Percentiles rank a stretch among this genome's conserved stretches.
Conservation (phyloP, 2,797 vertebrate genomes). For the Urophycis tenuis region DNA sequence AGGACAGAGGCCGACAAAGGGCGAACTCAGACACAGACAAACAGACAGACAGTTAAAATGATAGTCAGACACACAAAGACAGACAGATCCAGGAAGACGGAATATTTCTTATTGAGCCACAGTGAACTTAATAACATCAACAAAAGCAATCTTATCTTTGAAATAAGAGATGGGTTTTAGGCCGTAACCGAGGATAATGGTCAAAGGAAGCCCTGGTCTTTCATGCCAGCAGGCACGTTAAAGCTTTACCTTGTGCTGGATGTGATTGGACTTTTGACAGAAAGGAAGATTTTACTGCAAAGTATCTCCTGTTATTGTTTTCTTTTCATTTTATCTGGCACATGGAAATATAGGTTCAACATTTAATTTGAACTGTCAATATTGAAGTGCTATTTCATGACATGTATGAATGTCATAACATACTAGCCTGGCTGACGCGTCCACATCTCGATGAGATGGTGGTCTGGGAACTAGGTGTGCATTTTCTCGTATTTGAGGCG, state of each 20-base stretch:
- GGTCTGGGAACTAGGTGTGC: too few relatives aligned
- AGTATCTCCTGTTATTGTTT: not conserved
- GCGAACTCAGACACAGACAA: not conserved
- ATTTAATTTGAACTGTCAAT: too few relatives aligned
- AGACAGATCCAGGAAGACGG: not conserved
- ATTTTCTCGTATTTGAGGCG: too few relatives aligned
- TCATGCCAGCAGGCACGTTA: not conserved
- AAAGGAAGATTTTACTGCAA: not conserved
- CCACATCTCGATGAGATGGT: too few relatives aligned
- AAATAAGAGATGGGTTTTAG: not conserved
- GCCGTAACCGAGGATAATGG: not conserved
- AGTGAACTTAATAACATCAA: not conserved
- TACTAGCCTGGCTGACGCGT: too few relatives aligned
- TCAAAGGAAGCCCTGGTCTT: not conserved
- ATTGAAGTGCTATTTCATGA: not conserved
- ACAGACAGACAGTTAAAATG: not conserved
- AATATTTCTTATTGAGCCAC: too few relatives aligned
- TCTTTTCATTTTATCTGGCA: not conserved
- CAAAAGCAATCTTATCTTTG: not conserved
- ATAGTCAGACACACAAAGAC: not conserved
- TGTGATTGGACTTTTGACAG: too few relatives aligned
- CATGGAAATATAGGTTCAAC: not conserved
- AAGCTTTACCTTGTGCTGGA: not conserved
- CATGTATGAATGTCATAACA: not conserved
- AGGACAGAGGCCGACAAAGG: not conserved